Evolutionary conservation across 2,797 vertebrate species (phyloP).

Genomic region (Xiphorhynchus erythropygius): DNA sequence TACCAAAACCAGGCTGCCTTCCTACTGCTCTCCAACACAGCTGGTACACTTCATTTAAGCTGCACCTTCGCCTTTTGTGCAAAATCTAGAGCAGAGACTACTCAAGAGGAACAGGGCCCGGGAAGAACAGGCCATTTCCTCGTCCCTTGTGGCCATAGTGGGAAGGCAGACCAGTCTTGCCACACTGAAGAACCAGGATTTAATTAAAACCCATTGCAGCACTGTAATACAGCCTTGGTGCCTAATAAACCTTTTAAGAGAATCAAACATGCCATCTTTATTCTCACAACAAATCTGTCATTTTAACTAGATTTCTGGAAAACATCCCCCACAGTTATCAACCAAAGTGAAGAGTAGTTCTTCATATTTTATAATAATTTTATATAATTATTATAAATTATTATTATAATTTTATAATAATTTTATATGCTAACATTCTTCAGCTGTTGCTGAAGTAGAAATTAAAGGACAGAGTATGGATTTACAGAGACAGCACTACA

Average conservation of each 20-base stretch:
- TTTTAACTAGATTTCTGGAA: background rate
- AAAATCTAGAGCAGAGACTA: background rate
- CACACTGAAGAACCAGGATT: background rate
- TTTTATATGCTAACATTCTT: background rate
- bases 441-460: background rate
- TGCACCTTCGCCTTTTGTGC: background rate
- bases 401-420: background rate
- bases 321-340: background rate
- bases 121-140: background rate
- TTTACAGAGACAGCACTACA: background rate
- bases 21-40: background rate
- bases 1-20: background rate
- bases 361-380: background rate
- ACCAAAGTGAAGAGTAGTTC: background rate
- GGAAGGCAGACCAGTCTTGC: background rate
- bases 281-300: background rate
- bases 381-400: too few species aligned
- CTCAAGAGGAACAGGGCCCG: background rate
- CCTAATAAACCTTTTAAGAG: background rate
- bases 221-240: background rate
- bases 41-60: background rate
- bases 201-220: background rate
- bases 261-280: background rate
- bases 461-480: background rate
- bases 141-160: fast-evolving